These are phyloP conservation scores for Marcusenius ussheri DNA, from an alignment of 2,113 vertebrate genomes.

Conservation along the genomic window DNA sequence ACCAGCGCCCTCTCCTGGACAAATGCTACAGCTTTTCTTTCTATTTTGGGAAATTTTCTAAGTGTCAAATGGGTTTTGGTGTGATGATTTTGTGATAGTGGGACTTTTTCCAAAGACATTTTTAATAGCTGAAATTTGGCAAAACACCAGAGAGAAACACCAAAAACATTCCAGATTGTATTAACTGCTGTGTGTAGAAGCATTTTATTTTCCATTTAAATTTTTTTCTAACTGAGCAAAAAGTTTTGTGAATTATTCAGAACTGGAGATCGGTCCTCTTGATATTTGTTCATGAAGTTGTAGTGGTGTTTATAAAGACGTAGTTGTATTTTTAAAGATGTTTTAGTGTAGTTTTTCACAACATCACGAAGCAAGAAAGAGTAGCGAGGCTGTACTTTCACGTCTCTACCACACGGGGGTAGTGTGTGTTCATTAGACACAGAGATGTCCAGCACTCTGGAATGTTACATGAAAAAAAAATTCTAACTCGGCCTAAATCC, in stretches of 20 bases:
- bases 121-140: background rate
- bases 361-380: background rate
- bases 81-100: background rate
- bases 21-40: background rate
- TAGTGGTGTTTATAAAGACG: constrained; percentile 21
- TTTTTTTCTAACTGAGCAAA: background rate
- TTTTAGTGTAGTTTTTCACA: constrained; percentile 30
- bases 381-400: constrained; percentile 30
- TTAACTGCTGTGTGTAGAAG: background rate
- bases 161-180: constrained; percentile 5
- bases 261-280: background rate
- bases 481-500: background rate
- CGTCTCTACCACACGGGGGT: constrained; percentile 43
- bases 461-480: constrained; percentile 1
- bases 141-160: background rate
- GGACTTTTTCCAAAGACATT: constrained; percentile 12
- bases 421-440: constrained; percentile 37
- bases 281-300: background rate
- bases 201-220: background rate
- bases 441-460: background rate
- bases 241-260: background rate
- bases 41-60: constrained; percentile 1
- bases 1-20: constrained; percentile 1
- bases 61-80: background rate
- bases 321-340: constrained; percentile 32